Conservation (phyloP, 2,113 vertebrate genomes). For the Dendrocopos noguchii region DNA sequence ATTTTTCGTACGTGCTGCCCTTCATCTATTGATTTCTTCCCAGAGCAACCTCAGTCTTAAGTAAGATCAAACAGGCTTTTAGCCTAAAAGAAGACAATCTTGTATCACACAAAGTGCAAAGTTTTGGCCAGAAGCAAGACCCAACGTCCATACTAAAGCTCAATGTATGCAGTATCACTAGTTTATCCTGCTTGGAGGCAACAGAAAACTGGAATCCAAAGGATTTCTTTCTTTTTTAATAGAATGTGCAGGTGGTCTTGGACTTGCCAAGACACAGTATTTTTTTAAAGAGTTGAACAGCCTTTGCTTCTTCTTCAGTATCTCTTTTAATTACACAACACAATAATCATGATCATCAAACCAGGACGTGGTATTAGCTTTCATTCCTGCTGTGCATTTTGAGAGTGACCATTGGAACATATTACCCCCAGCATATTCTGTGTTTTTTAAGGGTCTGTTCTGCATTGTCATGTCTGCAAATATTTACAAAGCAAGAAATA, state of each 20-base stretch:
- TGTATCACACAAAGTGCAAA: background rate
- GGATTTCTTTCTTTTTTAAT: background rate
- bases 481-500: slow-evolving; percentile 44
- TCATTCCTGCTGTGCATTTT: background rate
- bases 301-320: background rate
- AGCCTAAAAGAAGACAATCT: background rate
- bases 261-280: background rate
- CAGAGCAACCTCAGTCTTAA: background rate
- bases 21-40: slow-evolving; percentile 18
- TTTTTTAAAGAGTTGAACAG: background rate
- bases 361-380: background rate
- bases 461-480: background rate
- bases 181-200: background rate
- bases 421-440: background rate
- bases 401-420: background rate
- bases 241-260: background rate
- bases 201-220: background rate
- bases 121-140: background rate
- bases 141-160: background rate
- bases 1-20: background rate
- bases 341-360: background rate
- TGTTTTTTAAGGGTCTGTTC: background rate
- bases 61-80: background rate
- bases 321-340: background rate
- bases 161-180: background rate